These are phyloP conservation scores for Neolamprologus sp. DNA, from an alignment of 2,113 vertebrate genomes.

Conservation along the genomic window DNA sequence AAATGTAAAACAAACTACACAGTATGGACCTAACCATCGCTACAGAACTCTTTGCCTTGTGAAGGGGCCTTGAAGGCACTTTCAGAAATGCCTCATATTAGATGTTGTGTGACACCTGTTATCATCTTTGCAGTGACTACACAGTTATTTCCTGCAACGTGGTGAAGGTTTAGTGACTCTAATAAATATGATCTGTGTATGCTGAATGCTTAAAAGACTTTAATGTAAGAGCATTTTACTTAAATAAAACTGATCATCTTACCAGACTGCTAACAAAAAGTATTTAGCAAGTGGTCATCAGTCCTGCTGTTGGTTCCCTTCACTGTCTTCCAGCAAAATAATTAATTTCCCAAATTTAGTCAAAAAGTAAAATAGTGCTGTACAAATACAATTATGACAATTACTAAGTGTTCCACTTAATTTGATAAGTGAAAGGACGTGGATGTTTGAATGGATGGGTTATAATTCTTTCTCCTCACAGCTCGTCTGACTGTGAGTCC, in stretches of 20 bases:
- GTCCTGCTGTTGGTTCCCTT: background rate
- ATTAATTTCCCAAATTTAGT: background rate
- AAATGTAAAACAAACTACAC: background rate
- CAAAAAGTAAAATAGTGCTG: background rate
- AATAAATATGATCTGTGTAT: background rate
- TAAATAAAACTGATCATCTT: background rate
- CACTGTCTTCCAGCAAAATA: rapidly evolving
- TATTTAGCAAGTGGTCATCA: background rate
- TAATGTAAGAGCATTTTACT: rapidly evolving
- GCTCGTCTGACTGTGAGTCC: background rate
- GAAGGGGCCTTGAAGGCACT: rapidly evolving
- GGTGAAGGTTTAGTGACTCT: background rate
- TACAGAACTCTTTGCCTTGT: background rate
- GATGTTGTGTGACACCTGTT: background rate
- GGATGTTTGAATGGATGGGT: no score
- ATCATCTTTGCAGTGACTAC: background rate
- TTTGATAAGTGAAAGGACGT: background rate
- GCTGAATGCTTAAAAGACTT: background rate
- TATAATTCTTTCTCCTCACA: background rate
- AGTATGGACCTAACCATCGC: rapidly evolving
- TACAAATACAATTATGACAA: rapidly evolving
- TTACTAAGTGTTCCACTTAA: background rate
- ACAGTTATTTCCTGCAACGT: rapidly evolving
- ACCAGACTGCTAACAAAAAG: background rate
- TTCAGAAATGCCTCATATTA: background rate